Evolutionary conservation across 2,888 invertebrate species (phyloP), one percentile per base, ranked within the genome.

Genomic region (Diplazon laetatorius): DNA sequence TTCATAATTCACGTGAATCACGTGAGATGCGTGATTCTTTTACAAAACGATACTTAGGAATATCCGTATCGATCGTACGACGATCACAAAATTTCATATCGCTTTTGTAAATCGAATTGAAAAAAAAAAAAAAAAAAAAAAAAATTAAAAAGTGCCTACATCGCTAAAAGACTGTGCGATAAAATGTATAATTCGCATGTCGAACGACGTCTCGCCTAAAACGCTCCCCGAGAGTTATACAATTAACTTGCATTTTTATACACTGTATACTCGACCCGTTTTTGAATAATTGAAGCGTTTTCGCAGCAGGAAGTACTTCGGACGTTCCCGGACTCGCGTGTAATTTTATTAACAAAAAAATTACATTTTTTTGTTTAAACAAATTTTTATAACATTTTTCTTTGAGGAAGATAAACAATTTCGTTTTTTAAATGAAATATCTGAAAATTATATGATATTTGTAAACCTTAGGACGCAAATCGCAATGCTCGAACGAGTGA

Each of bases 241-340:
- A n/a, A n/a, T n/a, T 71, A 70, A 68, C 76, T 75, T 80, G 80
- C 80, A 78, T 80, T 80, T 80, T 74, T 78, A 78, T 80, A 80
- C 59, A 75, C 70, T 69, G 55, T 68, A 71, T 75, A 74, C 46
- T 70, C 59, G 37, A n/a, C 57, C 39, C 35, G 72, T 62, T 14
- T 57, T 52, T 39, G 44, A 68, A 59, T 65, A 9, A 18, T 22
- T 52, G 37, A 63, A 69, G 62, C 44, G 46, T 55, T 55, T 39
- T 42, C 8, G 44, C 52, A 65, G 63, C 18, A 44, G 20, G 25
- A 10, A 62, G 59, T 66, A 65, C 70, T 78, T 74, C 65, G 65
- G 60, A 66, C 70, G 78, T 78, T 71, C 60, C 65, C 66, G 65
- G 12, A 76, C n/a, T 48, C 55, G 60, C 55, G 62, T 44, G 10